A percentile compares a stretch with the other conserved stretches of the same genome.
Conservation (phyloP, 2,113 vertebrate species). For the Melozone crissalis region DNA sequence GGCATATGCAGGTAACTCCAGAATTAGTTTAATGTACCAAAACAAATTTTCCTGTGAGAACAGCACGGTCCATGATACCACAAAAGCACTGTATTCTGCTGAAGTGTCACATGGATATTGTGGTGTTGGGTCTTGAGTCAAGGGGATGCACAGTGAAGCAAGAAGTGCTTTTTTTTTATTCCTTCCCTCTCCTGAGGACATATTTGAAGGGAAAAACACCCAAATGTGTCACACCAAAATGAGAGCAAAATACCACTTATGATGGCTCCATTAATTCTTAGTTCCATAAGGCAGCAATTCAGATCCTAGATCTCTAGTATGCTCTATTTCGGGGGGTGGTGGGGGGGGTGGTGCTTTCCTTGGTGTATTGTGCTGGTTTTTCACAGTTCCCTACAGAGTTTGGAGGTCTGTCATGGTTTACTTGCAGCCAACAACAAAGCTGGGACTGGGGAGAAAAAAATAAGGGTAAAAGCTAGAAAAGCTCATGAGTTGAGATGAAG, state of each 20-base stretch:
- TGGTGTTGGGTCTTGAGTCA: not conserved
- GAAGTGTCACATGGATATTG: accelerated
- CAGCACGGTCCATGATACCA: accelerated
- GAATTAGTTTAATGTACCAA: not conserved
- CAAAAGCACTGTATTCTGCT: not conserved
- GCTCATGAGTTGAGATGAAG: not conserved
- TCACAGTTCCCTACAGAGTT: not conserved
- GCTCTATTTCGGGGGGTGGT: not conserved
- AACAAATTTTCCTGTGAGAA: not conserved
- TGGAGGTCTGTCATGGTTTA: not conserved
- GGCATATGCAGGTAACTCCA: not conserved
- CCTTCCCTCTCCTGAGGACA: not conserved
- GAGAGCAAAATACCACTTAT: not conserved
- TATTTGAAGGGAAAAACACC: not conserved
- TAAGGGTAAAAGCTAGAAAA: not conserved
- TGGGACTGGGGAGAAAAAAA: not conserved
- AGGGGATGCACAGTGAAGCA: not conserved
- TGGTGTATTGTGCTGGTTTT: not conserved
- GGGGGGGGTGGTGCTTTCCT: not conserved
- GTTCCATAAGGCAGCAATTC: not conserved
- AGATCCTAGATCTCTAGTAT: not conserved
- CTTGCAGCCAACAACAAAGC: not conserved
- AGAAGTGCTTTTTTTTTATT: not conserved
- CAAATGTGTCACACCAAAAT: not conserved
- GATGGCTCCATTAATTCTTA: not conserved